Conservation (phyloP, 2,797 vertebrate species). For the Lycodopsis pacificus region DNA sequence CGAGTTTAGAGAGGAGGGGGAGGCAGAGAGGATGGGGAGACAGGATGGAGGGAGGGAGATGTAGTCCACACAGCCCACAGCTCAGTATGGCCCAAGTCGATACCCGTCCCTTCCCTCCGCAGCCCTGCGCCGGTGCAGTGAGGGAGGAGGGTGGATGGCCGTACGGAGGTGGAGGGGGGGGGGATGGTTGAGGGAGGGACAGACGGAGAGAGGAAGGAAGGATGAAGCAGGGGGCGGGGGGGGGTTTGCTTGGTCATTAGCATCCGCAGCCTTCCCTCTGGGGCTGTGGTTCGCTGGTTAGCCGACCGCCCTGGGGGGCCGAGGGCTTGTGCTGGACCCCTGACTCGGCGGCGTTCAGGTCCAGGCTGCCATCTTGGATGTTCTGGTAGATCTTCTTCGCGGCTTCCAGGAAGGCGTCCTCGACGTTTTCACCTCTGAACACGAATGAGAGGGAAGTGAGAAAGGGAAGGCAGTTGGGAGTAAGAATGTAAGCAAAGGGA, state of each 20-base stretch:
- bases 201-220: conserved; percentile 28
- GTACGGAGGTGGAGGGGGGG: conserved; percentile 44
- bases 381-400: conserved; percentile 99
- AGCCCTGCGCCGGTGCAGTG: conserved; percentile 69
- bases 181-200: conserved; percentile 42
- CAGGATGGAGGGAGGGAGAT: conserved; percentile 41
- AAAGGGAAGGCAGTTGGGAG: not conserved
- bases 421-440: conserved; percentile 95
- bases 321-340: conserved; percentile 99
- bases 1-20: conserved; percentile 44
- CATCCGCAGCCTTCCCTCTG: conserved; percentile 99
- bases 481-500: not conserved
- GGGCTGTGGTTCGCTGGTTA: conserved; percentile 99
- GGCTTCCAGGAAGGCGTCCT: conserved; percentile 98
- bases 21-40: conserved; percentile 37
- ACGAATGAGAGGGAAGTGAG: not conserved
- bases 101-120: conserved; percentile 54
- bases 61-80: conserved; percentile 77
- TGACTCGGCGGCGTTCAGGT: conserved; percentile 98
- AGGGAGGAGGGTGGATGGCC: conserved; percentile 43
- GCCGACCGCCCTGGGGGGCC: conserved; percentile 94
- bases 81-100: conserved; percentile 74
- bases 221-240: conserved; percentile 24
- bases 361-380: conserved; percentile 99
- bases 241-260: conserved; percentile 89